Base-by-base conservation (phyloP, 2,797 vertebrate genomes). In the Synaphobranchus kaupii region DNA sequence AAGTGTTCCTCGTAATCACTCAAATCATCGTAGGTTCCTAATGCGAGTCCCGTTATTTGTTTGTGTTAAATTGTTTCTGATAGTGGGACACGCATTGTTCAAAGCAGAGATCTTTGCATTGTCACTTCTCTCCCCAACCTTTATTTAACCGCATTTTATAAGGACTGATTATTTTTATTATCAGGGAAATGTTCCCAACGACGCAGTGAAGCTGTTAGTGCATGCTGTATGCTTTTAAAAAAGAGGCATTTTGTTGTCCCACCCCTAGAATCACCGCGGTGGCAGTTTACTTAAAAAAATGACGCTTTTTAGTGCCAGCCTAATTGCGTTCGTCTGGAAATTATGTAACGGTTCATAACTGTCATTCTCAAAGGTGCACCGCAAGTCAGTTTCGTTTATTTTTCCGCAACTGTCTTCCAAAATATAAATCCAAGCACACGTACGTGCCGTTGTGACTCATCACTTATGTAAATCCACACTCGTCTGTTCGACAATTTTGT, bases 1-100 rank as follows among this genome's bases (percentile, higher is more conserved):
- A 86, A 86, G 50, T 8, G 25, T 71, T 47, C n/a, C 25, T 50
- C 44, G 44, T 71, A 68, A 85, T 85, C 48, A 52, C 66, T 85
- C 63, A 68, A 48, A 68, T 66, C 48, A 73, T 63, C 20, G 44
- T 4, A 20, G 84, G 84, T 63, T 17, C 47, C 84, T 73, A 25
- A 73, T 25, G 60, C 20, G 44, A 13, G 28, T 71, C 44, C 63
- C 28, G 66, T 25, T 13, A 68, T 85, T 66, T 73, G 63, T 73
- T 85, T 73, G 39, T n/a, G 17, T 71, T 71, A 20, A 71, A 85
- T 73, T 52, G 25, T 34, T 73, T 73, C 84, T 52, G 47, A 71
- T n/a, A 71, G 58, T 47, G 39, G 4, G 50, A 15, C 17, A 39
- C 28, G 73, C 39, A 12, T 80, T 20, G 76, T 47, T 25, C 17